Base-by-base conservation (phyloP, 2,888 invertebrate genomes). In the Diarsia dahlii region DNA sequence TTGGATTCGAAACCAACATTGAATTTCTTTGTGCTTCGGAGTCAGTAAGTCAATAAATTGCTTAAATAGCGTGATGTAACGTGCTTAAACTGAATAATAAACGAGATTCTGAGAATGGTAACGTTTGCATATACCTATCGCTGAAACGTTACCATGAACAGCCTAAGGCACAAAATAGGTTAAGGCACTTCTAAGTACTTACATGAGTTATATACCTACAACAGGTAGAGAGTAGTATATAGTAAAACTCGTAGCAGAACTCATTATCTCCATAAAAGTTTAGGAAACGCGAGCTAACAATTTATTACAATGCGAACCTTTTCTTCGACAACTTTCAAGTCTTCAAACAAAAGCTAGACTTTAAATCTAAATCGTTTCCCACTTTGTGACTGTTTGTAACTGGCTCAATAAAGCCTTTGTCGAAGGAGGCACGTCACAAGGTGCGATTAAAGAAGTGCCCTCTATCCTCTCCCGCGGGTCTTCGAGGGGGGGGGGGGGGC, bases 401-500 rank as follows among this genome's bases (percentile, higher is more conserved):
- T 81, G 73, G 76, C 80, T 81, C 80, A 79, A 88, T 82, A 87
- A 85, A 89, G 73, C 71, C 71, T 65, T 60, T 78, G 79, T 80
- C 74, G 80, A 84, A 89, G 88, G 78, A 63, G 71, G 65, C 74
- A 68, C 74, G 83, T 76, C 84, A 82, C 76, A 76, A 81, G 81
- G 68, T 81, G 76, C 89, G 88, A 88, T 88, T 88, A 89, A 88
- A 90, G 88, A 86, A 89, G 88, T 81, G 84, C 78, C 87, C 90
- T 89, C 87, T 79, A 85, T 77, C 76, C 73, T 81, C 84, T 74
- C 71, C 52, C 70, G 70, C 34, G 70, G 77, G 72, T 68, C 81
- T 87, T 46, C 48, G 71, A 50, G 48, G 28, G 73, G 70, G 64
- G 12, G 28, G 28, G 28, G 28, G 28, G 28, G 28, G 28, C 28